Evolutionary conservation across 2,888 invertebrate species (phyloP), one percentile per base, ranked within the genome.

Genomic region (Apotomis capreana): DNA sequence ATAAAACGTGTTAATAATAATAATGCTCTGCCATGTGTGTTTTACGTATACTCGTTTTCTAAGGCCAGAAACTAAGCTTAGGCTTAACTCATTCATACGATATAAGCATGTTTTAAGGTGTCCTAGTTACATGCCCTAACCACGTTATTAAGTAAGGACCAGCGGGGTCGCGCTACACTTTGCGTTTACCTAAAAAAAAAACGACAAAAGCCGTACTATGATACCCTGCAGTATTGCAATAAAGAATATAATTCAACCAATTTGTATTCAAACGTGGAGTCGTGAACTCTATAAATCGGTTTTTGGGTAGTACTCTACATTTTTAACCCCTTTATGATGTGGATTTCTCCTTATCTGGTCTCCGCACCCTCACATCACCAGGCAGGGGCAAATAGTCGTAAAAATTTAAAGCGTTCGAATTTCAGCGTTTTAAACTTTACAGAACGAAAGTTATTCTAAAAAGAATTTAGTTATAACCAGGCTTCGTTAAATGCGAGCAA

Each of bases 291-390:
- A 63, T 68, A 63, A 72, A 54, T 44, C 26, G 44, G 57, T 63
- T 26, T 60, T 63, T 59, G 68, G 46, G 52, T 40, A 10, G 49
- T 62, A n/a, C 67, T 68, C 62, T 67, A 62, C 52, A 68, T 72
- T 70, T 72, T 68, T 68, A 68, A 68, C 72, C 72, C 72, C 68
- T 72, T 72, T 68, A 72, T 63, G 72, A 68, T 63, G 9, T 52
- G 72, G 46, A 52, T 54, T 44, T 57, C 63, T 68, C 46, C 72
- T 72, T 72, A 72, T 72, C 72, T 72, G 46, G 59, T 54, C 58
- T 58, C 63, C 68, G 72, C 72, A 72, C 68, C 72, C 72, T 72
- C 68, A 63, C 37, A 58, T 72, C 68, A 59, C 58, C 49, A 59
- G 72, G 54, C 52, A 52, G 52, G 65, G 68, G 52, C 51, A 72